Evolutionary conservation across 2,797 vertebrate genomes (phyloP).

Genomic region (Scolopax rusticola): DNA sequence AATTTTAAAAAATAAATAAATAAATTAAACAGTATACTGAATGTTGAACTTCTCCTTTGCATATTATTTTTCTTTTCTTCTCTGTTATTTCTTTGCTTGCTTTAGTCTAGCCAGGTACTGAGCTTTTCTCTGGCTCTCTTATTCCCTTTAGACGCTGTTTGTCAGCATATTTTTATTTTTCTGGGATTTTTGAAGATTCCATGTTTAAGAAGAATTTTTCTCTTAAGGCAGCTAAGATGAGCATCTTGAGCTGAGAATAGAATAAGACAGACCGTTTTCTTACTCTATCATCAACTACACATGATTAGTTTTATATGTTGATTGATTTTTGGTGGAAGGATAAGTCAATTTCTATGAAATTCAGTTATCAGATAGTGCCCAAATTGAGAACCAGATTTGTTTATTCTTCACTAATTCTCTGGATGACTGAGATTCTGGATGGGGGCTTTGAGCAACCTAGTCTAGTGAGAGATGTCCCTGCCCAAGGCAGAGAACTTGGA

Average conservation of each 20-base stretch:
- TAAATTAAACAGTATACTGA: not conserved
- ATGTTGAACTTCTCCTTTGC: not conserved
- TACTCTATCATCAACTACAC: constrained; percentile 40
- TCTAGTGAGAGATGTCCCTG: not conserved
- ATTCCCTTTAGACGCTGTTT: not conserved
- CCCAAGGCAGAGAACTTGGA: not conserved
- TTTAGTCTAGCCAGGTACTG: not conserved
- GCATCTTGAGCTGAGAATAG: constrained; percentile 30
- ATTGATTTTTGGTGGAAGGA: constrained; percentile 53
- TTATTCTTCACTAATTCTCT: not conserved
- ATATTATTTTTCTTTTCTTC: not conserved
- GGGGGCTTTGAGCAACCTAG: not conserved
- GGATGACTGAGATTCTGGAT: not conserved
- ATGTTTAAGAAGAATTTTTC: constrained; percentile 32
- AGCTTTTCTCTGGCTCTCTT: not conserved
- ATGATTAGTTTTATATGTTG: constrained; percentile 54
- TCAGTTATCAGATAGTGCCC: not conserved
- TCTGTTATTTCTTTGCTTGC: not conserved
- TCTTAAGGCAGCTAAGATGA: constrained; percentile 11
- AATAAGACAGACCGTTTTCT: constrained; percentile 47
- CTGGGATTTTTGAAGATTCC: constrained; percentile 22
- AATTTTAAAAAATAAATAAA: not conserved
- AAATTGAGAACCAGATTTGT: constrained; percentile 33
- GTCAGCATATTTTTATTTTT: constrained; percentile 7
- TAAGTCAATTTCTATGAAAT: constrained; percentile 56